Percentiles rank a stretch among this genome's conserved stretches.
Conservation (phyloP, 2,888 invertebrate species). For the Acrobasis consociella region DNA sequence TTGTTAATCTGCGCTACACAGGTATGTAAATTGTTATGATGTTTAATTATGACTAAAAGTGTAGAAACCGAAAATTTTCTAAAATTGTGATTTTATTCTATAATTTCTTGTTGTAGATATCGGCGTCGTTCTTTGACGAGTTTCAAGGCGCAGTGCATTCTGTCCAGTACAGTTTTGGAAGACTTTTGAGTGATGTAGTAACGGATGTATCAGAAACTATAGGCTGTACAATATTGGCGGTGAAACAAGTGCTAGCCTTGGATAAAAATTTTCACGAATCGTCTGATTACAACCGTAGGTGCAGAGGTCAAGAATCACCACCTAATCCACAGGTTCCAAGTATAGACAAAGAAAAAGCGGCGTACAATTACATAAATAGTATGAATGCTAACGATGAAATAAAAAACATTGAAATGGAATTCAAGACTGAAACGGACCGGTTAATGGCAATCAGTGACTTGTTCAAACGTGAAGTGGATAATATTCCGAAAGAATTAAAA, state of each 20-base stretch:
- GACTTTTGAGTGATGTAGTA: constrained; percentile 60
- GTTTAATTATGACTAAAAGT: not conserved
- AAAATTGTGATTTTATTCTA: not conserved
- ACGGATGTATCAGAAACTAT: constrained; percentile 63
- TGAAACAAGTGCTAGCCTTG: constrained; percentile 55
- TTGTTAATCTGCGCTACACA: constrained; percentile 42
- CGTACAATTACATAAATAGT: constrained; percentile 39
- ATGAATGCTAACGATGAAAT: constrained; percentile 38
- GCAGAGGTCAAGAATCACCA: constrained; percentile 28
- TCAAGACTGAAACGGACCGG: constrained; percentile 50
- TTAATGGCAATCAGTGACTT: constrained; percentile 50
- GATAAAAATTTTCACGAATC: constrained; percentile 39
- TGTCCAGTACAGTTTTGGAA: constrained; percentile 58
- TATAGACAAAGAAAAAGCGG: constrained; percentile 34
- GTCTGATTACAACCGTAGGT: constrained; percentile 40
- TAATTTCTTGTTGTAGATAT: constrained; percentile 26
- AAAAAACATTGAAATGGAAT: constrained; percentile 39
- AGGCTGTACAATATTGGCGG: constrained; percentile 64
- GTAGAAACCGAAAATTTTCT: not conserved
- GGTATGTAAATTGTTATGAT: constrained; percentile 39
- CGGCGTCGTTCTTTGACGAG: constrained; percentile 56
- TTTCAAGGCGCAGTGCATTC: constrained; percentile 54
- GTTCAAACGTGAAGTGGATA: constrained; percentile 52
- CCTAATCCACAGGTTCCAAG: constrained; percentile 6
- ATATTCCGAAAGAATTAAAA: constrained; percentile 49